These are phyloP conservation scores for Drosophila sp. DNA, from an alignment of 1,140 invertebrate genomes.

Conservation along the genomic window DNA sequence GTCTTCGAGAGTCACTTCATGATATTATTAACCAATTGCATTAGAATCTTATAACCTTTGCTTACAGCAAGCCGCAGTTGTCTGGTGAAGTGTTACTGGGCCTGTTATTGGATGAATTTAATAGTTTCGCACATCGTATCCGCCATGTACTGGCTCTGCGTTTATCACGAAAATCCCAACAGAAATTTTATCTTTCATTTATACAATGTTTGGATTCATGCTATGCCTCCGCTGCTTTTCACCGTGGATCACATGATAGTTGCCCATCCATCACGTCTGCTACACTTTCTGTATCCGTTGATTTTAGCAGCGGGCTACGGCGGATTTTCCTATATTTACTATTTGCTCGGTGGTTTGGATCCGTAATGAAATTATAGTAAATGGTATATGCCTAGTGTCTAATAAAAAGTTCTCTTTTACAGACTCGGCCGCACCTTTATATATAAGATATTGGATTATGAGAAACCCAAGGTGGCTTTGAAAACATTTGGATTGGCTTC, in stretches of 20 bases:
- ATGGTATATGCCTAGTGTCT: neutral
- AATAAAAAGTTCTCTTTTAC: neutral
- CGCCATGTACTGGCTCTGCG: constrained; percentile 32
- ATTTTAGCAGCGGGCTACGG: constrained; percentile 87
- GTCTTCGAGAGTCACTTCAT: too few species aligned
- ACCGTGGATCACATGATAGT: constrained; percentile 89
- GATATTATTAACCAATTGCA: too few species aligned
- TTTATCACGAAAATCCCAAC: constrained; percentile 23
- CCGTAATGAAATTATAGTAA: constrained; percentile 79
- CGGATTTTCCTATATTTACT: constrained; percentile 89
- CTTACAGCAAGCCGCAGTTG: neutral
- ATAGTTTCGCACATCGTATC: neutral
- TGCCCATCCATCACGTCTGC: constrained; percentile 87
- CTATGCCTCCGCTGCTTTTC: constrained; percentile 89
- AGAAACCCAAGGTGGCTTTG: neutral
- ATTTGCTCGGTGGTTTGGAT: constrained; percentile 88
- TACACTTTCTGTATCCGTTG: constrained; percentile 89
- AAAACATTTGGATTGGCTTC: fast-evolving
- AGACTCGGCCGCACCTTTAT: constrained; percentile 39
- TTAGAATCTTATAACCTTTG: neutral
- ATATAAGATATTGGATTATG: constrained; percentile 40
- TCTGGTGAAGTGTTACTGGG: constrained; percentile 51
- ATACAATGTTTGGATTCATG: constrained; percentile 89
- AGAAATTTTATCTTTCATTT: neutral
- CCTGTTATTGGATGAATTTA: constrained; percentile 49